phyloP scores from a whole-genome alignment of 2,888 invertebrate genomes.

The Leucania comma region DNA sequence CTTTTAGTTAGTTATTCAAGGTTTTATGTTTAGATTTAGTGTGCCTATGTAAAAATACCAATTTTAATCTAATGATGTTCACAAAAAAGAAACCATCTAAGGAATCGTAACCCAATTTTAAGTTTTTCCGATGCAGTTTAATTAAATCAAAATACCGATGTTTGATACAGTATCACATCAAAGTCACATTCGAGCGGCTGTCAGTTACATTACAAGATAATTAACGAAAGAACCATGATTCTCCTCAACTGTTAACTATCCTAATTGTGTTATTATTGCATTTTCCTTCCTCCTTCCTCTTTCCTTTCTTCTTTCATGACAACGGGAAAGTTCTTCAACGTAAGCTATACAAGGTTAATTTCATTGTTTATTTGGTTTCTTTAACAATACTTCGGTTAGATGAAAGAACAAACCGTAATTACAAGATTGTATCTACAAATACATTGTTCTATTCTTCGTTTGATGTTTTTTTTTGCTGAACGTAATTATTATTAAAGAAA shows the following conservation, averaged over 20 bases:
- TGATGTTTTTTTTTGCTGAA: constrained; percentile 1
- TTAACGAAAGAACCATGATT: constrained; percentile 29
- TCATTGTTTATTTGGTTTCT: constrained; percentile 65
- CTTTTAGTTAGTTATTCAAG: no score
- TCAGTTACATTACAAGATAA: constrained; percentile 17
- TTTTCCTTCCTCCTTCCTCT: constrained; percentile 40
- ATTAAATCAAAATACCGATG: neutral
- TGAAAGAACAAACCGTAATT: constrained; percentile 37
- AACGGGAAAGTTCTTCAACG: constrained; percentile 57
- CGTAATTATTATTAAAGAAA: no score
- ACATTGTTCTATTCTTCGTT: constrained; percentile 26
- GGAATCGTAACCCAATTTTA: no score
- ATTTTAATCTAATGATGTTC: no score
- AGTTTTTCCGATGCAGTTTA: no score
- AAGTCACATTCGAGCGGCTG: constrained; percentile 6
- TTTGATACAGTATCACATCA: neutral
- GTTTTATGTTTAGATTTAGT: no score
- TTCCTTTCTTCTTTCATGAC: constrained; percentile 29
- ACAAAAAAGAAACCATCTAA: no score
- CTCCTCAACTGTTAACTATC: constrained; percentile 48
- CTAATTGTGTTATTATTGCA: constrained; percentile 67
- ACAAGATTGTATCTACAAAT: constrained; percentile 37
- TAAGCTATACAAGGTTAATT: constrained; percentile 38
- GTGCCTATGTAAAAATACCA: no score
- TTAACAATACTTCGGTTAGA: constrained; percentile 35